Percentiles rank a stretch among this genome's conserved stretches.
phyloP scores from a whole-genome alignment of 2,797 vertebrate species.

The Megalops cyprinoides region DNA sequence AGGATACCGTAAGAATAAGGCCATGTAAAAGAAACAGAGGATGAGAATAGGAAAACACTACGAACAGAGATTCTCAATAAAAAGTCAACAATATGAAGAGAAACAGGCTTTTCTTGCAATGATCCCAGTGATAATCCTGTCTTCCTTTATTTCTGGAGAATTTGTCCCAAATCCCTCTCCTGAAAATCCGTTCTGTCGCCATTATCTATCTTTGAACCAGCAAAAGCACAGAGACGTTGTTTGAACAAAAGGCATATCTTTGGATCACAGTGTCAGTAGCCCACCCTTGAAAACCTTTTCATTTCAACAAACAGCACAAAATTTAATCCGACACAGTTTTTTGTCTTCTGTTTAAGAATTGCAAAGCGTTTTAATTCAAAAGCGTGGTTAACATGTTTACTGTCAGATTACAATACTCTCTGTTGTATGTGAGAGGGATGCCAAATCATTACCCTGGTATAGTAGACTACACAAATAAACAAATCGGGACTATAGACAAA shows the following conservation, averaged over 20 bases:
- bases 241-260: background rate
- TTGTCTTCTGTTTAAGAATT: background rate
- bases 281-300: slow-evolving; percentile 49
- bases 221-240: background rate
- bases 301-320: slow-evolving; percentile 53
- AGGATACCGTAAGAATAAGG: background rate
- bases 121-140: slow-evolving; percentile 47
- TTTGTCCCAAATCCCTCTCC: slow-evolving; percentile 53
- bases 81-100: background rate
- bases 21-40: background rate
- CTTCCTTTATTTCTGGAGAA: slow-evolving; percentile 50
- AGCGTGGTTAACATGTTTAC: slow-evolving; percentile 27
- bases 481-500: background rate
- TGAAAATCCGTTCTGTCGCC: slow-evolving; percentile 50
- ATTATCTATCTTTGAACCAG: slow-evolving; percentile 49
- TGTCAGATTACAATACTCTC: slow-evolving; percentile 43
- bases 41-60: background rate
- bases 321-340: slow-evolving; percentile 46
- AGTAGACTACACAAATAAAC: slow-evolving; percentile 47
- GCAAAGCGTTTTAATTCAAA: slow-evolving; percentile 24
- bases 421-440: slow-evolving; percentile 60
- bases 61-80: background rate
- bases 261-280: background rate
- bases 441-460: slow-evolving; percentile 38
- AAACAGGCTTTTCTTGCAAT: background rate